Evolutionary conservation across 2,888 invertebrate species (phyloP).

Genomic region (Chydorus sphaericus): DNA sequence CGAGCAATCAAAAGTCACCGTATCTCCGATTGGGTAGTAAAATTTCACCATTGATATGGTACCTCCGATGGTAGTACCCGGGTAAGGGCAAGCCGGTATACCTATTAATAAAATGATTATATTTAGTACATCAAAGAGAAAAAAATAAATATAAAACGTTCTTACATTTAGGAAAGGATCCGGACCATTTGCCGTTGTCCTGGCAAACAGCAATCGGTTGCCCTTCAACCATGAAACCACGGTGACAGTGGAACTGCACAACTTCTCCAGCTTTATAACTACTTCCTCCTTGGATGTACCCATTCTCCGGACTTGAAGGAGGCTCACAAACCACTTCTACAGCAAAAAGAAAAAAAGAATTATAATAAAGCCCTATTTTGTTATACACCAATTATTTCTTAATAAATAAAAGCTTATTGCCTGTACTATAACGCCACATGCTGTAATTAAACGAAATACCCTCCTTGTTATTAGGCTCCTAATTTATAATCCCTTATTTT

Average conservation of each 20-base stretch:
- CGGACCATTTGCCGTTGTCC: conserved; percentile 73
- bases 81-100: conserved; percentile 70
- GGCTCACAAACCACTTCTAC: conserved; percentile 65
- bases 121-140: conserved; percentile 56
- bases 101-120: conserved; percentile 30
- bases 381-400: neutral
- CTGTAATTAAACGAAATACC: too few relatives aligned
- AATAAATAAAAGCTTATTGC: neutral
- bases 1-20: conserved; percentile 68
- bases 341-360: too few relatives aligned
- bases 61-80: conserved; percentile 71
- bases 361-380: conserved; percentile 5
- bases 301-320: conserved; percentile 56
- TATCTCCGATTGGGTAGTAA: conserved; percentile 73
- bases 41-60: conserved; percentile 75
- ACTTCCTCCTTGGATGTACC: conserved; percentile 59
- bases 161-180: conserved; percentile 67
- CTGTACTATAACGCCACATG: too few relatives aligned
- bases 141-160: conserved; percentile 15
- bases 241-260: conserved; percentile 73
- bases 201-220: conserved; percentile 79
- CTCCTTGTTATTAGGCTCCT: too few relatives aligned
- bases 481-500: too few relatives aligned
- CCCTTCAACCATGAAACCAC: conserved; percentile 77
- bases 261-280: conserved; percentile 72